These are phyloP conservation scores for Caenorhabditis becei DNA, from an alignment of 2,888 invertebrate genomes.

Conservation along the genomic window DNA sequence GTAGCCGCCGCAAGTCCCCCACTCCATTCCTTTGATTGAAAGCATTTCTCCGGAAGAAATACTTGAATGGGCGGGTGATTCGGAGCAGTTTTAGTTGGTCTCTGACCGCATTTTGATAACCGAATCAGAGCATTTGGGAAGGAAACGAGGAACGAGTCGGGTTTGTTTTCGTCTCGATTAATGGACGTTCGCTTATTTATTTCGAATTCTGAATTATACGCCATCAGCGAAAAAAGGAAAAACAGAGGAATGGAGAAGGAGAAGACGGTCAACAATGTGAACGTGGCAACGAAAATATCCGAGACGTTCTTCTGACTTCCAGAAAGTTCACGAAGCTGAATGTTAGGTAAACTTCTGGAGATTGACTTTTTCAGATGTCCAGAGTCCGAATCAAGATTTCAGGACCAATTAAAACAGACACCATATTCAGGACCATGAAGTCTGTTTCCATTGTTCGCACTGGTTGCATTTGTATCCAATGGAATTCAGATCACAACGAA, in stretches of 20 bases:
- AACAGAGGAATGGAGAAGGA: background rate
- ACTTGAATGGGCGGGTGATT: slow-evolving; percentile 19
- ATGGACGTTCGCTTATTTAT: background rate
- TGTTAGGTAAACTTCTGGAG: no score
- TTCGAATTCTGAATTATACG: slow-evolving; percentile 16
- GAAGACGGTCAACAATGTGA: slow-evolving; percentile 3
- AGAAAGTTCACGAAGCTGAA: no score
- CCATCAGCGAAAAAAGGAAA: background rate
- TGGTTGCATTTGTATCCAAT: no score
- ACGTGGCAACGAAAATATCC: no score
- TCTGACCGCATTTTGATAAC: background rate
- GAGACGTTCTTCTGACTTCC: no score
- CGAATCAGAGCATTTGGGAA: background rate
- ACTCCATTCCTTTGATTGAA: slow-evolving; percentile 50
- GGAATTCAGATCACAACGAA: background rate
- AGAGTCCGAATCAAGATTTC: no score
- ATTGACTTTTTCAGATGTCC: no score
- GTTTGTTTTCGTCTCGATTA: slow-evolving; percentile 12
- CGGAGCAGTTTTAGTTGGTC: slow-evolving; percentile 4
- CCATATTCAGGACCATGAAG: no score
- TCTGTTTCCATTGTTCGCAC: no score
- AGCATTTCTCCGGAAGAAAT: slow-evolving; percentile 37
- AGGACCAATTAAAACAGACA: no score
- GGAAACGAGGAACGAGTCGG: background rate
- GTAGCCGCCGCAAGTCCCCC: background rate